These are phyloP conservation scores for Drosophila dunni DNA, from an alignment of 1,140 invertebrate genomes.

Conservation along the genomic window DNA sequence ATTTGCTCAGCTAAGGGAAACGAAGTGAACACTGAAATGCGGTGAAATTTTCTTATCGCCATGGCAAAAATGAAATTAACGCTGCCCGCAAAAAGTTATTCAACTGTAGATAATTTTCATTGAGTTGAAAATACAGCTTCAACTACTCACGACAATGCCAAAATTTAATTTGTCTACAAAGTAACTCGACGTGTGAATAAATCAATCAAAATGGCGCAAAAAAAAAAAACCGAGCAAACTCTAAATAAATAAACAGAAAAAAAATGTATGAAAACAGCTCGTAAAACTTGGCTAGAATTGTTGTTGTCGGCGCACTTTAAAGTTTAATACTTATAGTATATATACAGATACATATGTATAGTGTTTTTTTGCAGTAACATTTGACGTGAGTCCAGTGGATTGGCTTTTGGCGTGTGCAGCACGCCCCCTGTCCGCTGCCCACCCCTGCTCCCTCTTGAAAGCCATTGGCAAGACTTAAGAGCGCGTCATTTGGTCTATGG, in stretches of 20 bases:
- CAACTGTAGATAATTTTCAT: constrained; percentile 80
- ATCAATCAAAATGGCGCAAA: constrained; percentile 74
- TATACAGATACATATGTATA: not conserved
- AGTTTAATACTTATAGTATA: constrained; percentile 35
- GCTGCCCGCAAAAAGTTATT: constrained; percentile 69
- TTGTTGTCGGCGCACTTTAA: constrained; percentile 71
- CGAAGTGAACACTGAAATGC: constrained; percentile 26
- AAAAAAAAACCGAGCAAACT: not conserved
- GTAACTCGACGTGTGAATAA: constrained; percentile 74
- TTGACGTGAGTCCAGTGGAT: constrained; percentile 34
- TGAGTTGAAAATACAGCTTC: constrained; percentile 47
- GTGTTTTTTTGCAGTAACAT: constrained; percentile 9
- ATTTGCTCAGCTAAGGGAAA: constrained; percentile 40
- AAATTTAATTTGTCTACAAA: constrained; percentile 81
- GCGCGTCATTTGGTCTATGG: constrained; percentile 53
- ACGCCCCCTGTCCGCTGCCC: not conserved
- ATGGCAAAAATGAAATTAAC: constrained; percentile 67
- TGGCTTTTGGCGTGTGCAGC: constrained; percentile 53
- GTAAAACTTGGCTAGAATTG: constrained; percentile 51
- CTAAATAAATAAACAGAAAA: too few relatives aligned
- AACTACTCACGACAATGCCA: constrained; percentile 47
- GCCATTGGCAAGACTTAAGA: constrained; percentile 25
- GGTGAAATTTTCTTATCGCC: constrained; percentile 69
- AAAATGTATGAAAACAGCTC: constrained; percentile 2
- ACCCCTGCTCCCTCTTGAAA: constrained; percentile 4